phyloP scores from a whole-genome alignment of 2,113 vertebrate species.

The Desmodus rotundus region DNA sequence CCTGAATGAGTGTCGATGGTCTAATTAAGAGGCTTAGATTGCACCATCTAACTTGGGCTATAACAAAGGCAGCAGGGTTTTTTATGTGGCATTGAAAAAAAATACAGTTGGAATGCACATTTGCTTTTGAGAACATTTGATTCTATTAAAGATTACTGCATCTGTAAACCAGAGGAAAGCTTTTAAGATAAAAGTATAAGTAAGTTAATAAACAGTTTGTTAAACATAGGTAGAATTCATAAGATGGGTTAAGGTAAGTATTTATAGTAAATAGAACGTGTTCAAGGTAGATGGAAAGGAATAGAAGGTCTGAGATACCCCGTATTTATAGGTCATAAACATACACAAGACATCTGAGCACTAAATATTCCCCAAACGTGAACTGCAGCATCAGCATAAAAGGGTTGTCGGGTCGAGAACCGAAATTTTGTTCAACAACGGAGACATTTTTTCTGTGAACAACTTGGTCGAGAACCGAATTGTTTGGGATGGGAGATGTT shows the following conservation, averaged over 20 bases:
- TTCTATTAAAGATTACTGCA: neutral
- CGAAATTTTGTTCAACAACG: too few species aligned
- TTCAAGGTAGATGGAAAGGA: neutral
- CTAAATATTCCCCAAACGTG: neutral
- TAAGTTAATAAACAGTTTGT: neutral
- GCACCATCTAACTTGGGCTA: neutral
- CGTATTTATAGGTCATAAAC: neutral
- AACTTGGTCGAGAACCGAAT: too few species aligned
- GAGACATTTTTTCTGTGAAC: too few species aligned
- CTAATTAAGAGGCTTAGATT: neutral
- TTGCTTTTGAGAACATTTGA: neutral
- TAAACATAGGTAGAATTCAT: neutral
- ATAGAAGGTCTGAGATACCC: neutral
- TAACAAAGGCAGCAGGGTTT: neutral
- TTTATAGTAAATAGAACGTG: neutral
- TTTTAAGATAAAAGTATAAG: neutral
- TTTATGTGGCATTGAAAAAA: neutral
- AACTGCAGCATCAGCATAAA: neutral
- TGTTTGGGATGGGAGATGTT: too few species aligned
- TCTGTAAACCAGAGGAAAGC: neutral
- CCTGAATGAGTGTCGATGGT: neutral
- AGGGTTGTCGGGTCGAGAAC: too few species aligned
- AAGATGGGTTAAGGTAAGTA: neutral
- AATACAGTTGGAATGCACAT: neutral
- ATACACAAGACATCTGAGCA: neutral